Base-by-base conservation (phyloP, 2,888 invertebrate genomes). In the Rhaphigaster nebulosa region DNA sequence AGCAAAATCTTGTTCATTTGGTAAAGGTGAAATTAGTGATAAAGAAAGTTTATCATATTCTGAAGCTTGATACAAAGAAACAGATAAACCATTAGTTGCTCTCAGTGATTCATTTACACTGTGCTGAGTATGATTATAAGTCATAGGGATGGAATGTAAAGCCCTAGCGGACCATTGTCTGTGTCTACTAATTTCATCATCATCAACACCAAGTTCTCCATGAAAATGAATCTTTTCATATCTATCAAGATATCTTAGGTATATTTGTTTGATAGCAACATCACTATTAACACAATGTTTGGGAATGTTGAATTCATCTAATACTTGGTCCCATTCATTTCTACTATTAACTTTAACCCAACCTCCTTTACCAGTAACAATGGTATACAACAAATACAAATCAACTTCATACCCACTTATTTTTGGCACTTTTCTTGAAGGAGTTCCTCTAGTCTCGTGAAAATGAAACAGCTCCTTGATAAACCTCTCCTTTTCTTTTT, bases 1-100 rank as follows among this genome's bases (percentile, higher is more conserved):
- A 50, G 99, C 99, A 94, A 99, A 98, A 94, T 99, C 99, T 94
- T 99, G 98, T 94, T 99, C 99, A 94, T 99, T 99, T 13, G 99
- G 99, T 93, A 99, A 95, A 1, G 99, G 99, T n/a, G 98, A 98
- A 90, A 98, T 94, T 70, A 99, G 95, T 0, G 99, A 98, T 90
- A 98, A 95, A n/a, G 98, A 96, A 91, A 99, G 94, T 91, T 98
- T 96, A 93, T 97, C 97, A 93, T 97, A 98, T 93, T 97, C 97
- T 2, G 97, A 96, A 90, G 95, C 93, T 93, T 95, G 96, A 94
- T 96, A 95, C 88, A 96, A 93, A 93, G 96, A 95, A 38, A 95
- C 95, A 23, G 96, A 96, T 92, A 97, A 94, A 92, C 96, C 96
- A 93, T 96, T 95, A 93, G 95, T 95, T 54, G 95, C 95, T 91